Base-by-base conservation (phyloP, 2,888 invertebrate genomes). In the Orthosia gothica region DNA sequence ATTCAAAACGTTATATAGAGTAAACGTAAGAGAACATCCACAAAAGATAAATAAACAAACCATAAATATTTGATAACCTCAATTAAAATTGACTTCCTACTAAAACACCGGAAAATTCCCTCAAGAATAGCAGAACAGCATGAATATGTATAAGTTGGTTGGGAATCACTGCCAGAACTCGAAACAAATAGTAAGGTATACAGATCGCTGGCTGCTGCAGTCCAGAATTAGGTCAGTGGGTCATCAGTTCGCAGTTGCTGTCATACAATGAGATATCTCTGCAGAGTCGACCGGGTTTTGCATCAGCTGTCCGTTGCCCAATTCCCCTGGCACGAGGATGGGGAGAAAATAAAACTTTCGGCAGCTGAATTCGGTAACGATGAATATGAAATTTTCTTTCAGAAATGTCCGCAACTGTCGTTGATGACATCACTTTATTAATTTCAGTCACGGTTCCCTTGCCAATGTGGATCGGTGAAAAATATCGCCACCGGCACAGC, bases 211-310 rank as follows among this genome's bases (percentile, higher is more conserved):
- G 91, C 93, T 95, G 95, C 96, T 94, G 95, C 96, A 96, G 93
- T 93, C 92, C 92, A 93, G 90, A 96, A 93, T 85, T 93, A 88
- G 96, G 96, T 95, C 92, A 96, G 90, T 94, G 88, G 96, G 96
- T 93, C 95, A 94, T 93, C 92, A 93, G 92, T 92, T 91, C 89
- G 87, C 89, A 90, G 91, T 91, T 89, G 90, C 92, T 93, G 94
- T 93, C 95, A 94, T 93, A 95, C 94, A 95, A 93, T 94, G 95
- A 94, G 94, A 94, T 95, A 95, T 94, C 93, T 92, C 93, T 94
- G 94, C 95, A 93, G 94, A 90, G 88, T 88, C 89, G 89, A 89
- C 89, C 90, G 91, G 89, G 88, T 91, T 91, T 93, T 91, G 92
- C 91, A 94, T 92, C 93, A 91, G 87, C 86, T 89, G 86, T 89